A percentile compares a stretch with the other conserved stretches of the same genome.
Conservation (phyloP, 2,113 vertebrate species). For the Ammodytes marinus region DNA sequence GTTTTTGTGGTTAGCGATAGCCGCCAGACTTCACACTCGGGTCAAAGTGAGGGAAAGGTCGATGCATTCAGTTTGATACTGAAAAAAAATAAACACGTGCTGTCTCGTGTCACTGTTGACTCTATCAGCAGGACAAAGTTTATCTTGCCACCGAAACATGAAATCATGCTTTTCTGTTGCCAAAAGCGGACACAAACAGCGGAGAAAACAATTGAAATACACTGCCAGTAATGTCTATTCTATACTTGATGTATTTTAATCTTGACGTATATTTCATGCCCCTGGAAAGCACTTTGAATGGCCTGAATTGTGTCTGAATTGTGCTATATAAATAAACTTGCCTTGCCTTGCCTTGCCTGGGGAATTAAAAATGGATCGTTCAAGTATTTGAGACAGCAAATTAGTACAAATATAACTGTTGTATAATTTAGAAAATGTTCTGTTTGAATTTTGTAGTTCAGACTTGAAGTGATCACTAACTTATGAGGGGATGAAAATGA, state of each 20-base stretch:
- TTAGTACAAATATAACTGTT: too few species aligned
- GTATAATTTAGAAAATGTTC: too few species aligned
- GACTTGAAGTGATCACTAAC: background rate
- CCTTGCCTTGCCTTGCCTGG: too few species aligned
- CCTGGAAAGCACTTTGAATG: too few species aligned
- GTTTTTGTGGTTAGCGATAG: background rate
- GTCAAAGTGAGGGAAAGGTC: background rate
- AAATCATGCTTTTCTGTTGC: background rate
- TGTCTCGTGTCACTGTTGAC: background rate
- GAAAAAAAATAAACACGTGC: background rate
- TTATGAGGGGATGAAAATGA: background rate
- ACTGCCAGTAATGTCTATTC: too few species aligned
- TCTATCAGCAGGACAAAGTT: background rate
- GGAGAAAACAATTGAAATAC: background rate
- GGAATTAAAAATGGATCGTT: too few species aligned
- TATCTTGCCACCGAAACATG: background rate
- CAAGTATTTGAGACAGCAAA: too few species aligned
- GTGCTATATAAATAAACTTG: too few species aligned
- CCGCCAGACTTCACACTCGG: background rate
- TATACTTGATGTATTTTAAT: background rate
- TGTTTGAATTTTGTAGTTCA: background rate
- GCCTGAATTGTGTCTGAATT: too few species aligned
- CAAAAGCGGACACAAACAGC: background rate
- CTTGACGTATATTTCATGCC: too few species aligned
- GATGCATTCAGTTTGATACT: background rate